phyloP scores from a whole-genome alignment of 2,888 invertebrate genomes.

The Oeneis ivallda region DNA sequence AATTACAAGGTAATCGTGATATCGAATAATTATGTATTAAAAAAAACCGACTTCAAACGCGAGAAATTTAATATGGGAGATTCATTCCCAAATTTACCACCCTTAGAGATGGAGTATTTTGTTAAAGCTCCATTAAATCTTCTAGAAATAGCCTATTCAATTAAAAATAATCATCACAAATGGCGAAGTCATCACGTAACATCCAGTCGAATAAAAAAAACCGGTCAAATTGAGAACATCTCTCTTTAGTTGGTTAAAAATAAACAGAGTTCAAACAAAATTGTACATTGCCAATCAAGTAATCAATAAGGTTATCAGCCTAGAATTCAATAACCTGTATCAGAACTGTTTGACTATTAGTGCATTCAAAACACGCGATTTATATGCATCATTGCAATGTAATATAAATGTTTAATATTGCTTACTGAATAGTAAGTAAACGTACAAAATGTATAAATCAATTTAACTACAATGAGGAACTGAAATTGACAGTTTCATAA shows the following conservation, averaged over 20 bases:
- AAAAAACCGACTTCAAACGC: too few species aligned
- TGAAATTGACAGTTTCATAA: constrained; percentile 31
- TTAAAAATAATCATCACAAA: too few species aligned
- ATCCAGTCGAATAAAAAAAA: too few species aligned
- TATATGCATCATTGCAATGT: constrained; percentile 21
- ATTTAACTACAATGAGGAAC: constrained; percentile 39
- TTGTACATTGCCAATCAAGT: neutral
- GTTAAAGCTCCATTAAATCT: too few species aligned
- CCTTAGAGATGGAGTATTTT: too few species aligned
- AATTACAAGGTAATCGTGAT: too few species aligned
- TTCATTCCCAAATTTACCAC: too few species aligned
- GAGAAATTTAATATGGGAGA: too few species aligned
- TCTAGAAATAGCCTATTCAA: too few species aligned
- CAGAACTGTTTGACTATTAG: constrained; percentile 28
- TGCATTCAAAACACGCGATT: constrained; percentile 31
- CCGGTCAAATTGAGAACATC: too few species aligned
- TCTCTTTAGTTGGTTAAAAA: neutral
- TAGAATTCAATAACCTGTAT: constrained; percentile 29
- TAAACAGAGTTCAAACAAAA: neutral
- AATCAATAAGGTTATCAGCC: constrained; percentile 22
- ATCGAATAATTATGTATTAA: too few species aligned
- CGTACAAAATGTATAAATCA: constrained; percentile 36
- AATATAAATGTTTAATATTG: constrained; percentile 29
- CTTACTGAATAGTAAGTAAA: constrained; percentile 26
- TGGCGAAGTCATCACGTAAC: too few species aligned